These are phyloP conservation scores for Pharmacophagus antenor DNA, from an alignment of 2,888 invertebrate genomes.

Conservation along the genomic window DNA sequence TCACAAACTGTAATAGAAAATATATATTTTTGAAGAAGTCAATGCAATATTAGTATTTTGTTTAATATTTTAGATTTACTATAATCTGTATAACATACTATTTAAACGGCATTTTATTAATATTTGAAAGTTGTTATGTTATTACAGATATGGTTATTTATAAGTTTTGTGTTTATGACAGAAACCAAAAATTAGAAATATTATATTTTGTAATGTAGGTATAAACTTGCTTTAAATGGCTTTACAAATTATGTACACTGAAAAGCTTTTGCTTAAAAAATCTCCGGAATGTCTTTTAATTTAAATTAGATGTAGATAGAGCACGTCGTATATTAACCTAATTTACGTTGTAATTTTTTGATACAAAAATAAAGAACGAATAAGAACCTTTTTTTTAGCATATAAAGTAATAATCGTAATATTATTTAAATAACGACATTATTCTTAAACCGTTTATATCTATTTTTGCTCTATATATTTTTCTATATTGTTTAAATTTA, in stretches of 20 bases:
- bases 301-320: slow-evolving; percentile 21
- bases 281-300: slow-evolving; percentile 3
- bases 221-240: background rate
- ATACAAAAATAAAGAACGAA: background rate
- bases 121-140: too few relatives aligned
- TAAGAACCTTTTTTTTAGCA: background rate
- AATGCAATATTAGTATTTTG: too few relatives aligned
- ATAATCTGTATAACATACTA: too few relatives aligned
- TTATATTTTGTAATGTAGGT: background rate
- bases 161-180: background rate
- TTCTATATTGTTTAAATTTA: too few relatives aligned
- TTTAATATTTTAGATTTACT: too few relatives aligned
- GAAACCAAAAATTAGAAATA: background rate
- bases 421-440: background rate
- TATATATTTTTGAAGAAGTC: too few relatives aligned
- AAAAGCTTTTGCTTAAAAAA: background rate
- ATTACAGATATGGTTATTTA: too few relatives aligned
- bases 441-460: background rate
- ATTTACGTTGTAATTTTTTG: slow-evolving; percentile 5
- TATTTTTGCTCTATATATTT: too few relatives aligned
- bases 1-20: too few relatives aligned
- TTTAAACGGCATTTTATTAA: too few relatives aligned
- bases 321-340: slow-evolving; percentile 16
- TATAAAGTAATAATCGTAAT: background rate
- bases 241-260: background rate